Base-by-base conservation (phyloP, 2,888 invertebrate species). In the Taenaris catops region DNA sequence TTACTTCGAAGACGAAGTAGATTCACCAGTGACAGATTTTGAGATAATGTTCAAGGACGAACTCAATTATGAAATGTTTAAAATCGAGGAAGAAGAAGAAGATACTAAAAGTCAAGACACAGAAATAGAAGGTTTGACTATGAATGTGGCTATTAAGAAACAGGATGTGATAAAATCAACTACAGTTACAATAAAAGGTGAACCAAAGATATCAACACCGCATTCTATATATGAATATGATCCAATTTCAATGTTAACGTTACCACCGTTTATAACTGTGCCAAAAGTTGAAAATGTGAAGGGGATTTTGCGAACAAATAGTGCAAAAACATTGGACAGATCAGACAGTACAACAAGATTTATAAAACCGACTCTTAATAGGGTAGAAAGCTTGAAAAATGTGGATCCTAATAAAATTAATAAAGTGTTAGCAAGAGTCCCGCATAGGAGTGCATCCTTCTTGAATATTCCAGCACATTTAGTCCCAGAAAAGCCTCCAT, bases 11-110 rank as follows among this genome's bases (percentile, higher is more conserved):
- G 87, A 87, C 17, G 86, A 87, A 58, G 74, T 84, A 0, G 74
- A 87, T 32, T 81, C 83, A 0, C 84, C 83, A 0, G 78, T 87
- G 1, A 84, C 87, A 1, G 87, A 87, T 56, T 87, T 87, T 31
- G 87, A 87, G 61, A 87, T 87, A 1, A 87, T 87, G 87, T 87
- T 87, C 55, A 86, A 87, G 63, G 87, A 87, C 42, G 87, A 87
- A 57, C 63, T 87, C 1, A 68, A 64, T 19, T 63, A 79, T 33
- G 74, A 78, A 20, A 87, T 87, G 68, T 86, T 83, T 39, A 86
- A 87, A 48, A 87, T 87, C 9, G 87, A 86, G 14, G 87, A 87
- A 54, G 86, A 83, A 41, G 83, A 81, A 48, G 68, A 63, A 34
- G 74, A 80, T n/a, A 59, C 55, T 20, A 62, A 59, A 19, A 76